phyloP scores from a whole-genome alignment of 2,797 vertebrate species.

The Spea hammondii region DNA sequence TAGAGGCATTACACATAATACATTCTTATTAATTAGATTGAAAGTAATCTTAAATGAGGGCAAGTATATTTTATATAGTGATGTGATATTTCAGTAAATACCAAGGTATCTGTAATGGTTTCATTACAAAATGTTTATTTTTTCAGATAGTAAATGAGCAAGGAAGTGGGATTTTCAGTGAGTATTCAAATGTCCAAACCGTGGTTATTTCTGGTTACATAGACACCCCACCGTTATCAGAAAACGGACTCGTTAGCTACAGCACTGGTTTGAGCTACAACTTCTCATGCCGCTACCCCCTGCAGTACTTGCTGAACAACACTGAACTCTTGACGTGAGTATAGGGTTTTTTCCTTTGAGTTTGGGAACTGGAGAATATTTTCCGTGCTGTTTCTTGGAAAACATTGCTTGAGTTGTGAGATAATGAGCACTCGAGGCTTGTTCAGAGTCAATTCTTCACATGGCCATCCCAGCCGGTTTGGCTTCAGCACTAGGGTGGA shows the following conservation, averaged over 20 bases:
- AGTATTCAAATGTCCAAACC: conserved; percentile 68
- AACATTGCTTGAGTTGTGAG: no score
- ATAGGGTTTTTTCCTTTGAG: not conserved
- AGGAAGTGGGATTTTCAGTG: conserved; percentile 60
- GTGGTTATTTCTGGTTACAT: conserved; percentile 73
- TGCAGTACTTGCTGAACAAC: conserved; percentile 76
- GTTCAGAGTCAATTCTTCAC: no score
- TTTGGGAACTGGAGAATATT: no score
- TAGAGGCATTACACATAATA: no score
- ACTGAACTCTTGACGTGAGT: conserved; percentile 72
- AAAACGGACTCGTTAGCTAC: conserved; percentile 69
- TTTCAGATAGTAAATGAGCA: not conserved
- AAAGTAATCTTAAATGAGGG: no score
- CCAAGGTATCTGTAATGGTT: not conserved
- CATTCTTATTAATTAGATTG: no score
- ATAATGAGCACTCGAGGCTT: no score
- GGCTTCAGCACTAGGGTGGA: no score
- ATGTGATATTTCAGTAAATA: no score
- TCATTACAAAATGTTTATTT: not conserved
- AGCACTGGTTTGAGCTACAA: conserved; percentile 75
- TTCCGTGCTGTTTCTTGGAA: no score
- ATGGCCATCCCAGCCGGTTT: no score
- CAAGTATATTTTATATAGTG: no score
- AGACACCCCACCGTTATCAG: conserved; percentile 61
- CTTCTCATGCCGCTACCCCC: conserved; percentile 76